Base-by-base conservation (phyloP, 2,888 invertebrate genomes). In the Euzophera pinguis region DNA sequence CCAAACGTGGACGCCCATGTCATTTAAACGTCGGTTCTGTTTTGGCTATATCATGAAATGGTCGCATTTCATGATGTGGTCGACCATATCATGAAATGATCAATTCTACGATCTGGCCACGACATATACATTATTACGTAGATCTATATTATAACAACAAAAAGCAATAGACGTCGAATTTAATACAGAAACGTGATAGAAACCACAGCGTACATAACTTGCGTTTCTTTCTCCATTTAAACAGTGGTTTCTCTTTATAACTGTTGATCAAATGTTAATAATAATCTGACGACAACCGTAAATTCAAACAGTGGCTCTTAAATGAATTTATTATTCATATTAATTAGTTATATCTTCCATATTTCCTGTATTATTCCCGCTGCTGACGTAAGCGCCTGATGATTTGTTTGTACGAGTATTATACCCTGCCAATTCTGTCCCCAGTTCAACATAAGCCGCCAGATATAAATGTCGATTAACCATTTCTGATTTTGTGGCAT, bases 401-500 rank as follows among this genome's bases (percentile, higher is more conserved):
- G 42, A 14, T 39, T 42, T 51, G 16, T 41, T 22, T 22, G 16
- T 22, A n/a, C n/a, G n/a, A n/a, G n/a, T n/a, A 1, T 42, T 1
- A 14, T 22, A 9, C 45, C 14, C 32, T 45, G 32, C 45, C 45
- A 45, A 32, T 45, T 32, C 10, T 45, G 29, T 37, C 39, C 41
- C 29, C n/a, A 14, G 13, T 50, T 51, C 14, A 51, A 51, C 53
- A 52, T 53, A 49, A 22, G 22, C 22, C 22, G 22, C 3, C 51
- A 57, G 57, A 65, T 17, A 41, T 41, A 17, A 22, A 41, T 10
- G 37, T 22, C 5, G 22, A 22, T 22, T 22, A 38, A 13, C 37
- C 22, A 7, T 10, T 41, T 17, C n/a, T 5, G 10, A 10, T 16
- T 6, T 17, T 38, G 56, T 62, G 2, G 8, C 8, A 63, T 65